Percentiles rank a stretch among this genome's conserved stretches.
Evolutionary conservation across 2,797 vertebrate species (phyloP).

Genomic region (Thaleichthys pacificus): DNA sequence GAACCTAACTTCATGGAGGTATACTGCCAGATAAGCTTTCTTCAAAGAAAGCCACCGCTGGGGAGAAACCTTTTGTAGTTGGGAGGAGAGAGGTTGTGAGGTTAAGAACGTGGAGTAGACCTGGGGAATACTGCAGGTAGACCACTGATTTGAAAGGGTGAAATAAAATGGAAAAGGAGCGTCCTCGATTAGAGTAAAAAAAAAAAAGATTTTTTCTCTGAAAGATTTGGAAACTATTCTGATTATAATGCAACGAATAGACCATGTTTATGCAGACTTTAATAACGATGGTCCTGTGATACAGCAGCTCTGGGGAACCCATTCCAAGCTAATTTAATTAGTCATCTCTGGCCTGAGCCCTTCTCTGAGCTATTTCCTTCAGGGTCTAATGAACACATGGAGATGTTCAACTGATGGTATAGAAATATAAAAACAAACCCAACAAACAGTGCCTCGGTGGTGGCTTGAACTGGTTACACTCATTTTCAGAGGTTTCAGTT

Average conservation of each 20-base stretch:
- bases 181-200: not conserved
- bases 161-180: too few relatives aligned
- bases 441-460: not conserved
- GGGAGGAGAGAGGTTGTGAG: not conserved
- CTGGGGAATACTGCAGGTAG: too few relatives aligned
- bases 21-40: conserved; percentile 27
- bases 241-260: conserved; percentile 14
- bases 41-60: conserved; percentile 19
- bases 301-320: conserved; percentile 28
- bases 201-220: not conserved
- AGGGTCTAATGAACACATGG: conserved; percentile 29
- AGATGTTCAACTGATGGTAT: conserved; percentile 4
- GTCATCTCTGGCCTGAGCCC: conserved; percentile 30
- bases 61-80: conserved; percentile 4
- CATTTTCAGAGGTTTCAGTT: not conserved
- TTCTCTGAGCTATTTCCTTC: conserved; percentile 27
- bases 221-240: not conserved
- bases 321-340: conserved; percentile 41
- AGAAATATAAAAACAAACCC: not conserved
- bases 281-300: conserved; percentile 21
- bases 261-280: conserved; percentile 22
- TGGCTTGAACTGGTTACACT: not conserved
- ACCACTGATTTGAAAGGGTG: too few relatives aligned
- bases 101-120: not conserved
- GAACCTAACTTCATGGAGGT: conserved; percentile 41